Percentiles rank a stretch among this genome's conserved stretches.
Evolutionary conservation across 2,113 vertebrate species (phyloP).

Genomic region (Strix aluco): DNA sequence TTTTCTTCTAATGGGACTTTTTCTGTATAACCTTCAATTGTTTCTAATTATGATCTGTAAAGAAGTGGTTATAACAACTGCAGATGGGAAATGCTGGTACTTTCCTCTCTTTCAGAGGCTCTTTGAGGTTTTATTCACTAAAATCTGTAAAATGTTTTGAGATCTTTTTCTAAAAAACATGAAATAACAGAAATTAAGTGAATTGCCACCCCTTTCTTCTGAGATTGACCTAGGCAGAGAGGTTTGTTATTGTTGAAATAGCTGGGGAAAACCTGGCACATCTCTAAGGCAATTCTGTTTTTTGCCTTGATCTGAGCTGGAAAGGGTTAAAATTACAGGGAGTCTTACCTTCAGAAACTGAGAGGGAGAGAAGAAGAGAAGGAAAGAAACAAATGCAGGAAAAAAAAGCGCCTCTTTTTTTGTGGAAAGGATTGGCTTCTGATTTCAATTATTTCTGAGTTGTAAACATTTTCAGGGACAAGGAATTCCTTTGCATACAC

Average conservation of each 20-base stretch:
- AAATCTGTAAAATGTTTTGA: neutral
- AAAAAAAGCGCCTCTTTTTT: neutral
- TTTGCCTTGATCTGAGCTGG: neutral
- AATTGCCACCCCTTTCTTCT: neutral
- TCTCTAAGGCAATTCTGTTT: neutral
- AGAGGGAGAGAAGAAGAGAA: neutral
- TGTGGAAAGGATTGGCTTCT: conserved; percentile 57
- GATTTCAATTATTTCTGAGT: conserved; percentile 70
- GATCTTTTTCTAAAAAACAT: neutral
- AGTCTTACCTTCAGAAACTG: conserved; percentile 7
- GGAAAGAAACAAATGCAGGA: neutral
- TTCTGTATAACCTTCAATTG: neutral
- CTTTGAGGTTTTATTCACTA: neutral
- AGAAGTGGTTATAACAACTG: neutral
- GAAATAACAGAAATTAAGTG: neutral
- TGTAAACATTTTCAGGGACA: conserved; percentile 74
- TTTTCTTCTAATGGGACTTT: neutral
- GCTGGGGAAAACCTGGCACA: neutral
- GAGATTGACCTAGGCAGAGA: neutral
- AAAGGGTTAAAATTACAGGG: conserved; percentile 9
- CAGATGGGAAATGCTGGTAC: neutral
- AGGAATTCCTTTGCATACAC: conserved; percentile 69
- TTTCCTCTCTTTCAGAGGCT: neutral
- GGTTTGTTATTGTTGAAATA: neutral
- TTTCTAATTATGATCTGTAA: neutral